These are phyloP conservation scores for Peromyscus polionotus DNA, from an alignment of 2,113 vertebrate species.

Conservation along the genomic window DNA sequence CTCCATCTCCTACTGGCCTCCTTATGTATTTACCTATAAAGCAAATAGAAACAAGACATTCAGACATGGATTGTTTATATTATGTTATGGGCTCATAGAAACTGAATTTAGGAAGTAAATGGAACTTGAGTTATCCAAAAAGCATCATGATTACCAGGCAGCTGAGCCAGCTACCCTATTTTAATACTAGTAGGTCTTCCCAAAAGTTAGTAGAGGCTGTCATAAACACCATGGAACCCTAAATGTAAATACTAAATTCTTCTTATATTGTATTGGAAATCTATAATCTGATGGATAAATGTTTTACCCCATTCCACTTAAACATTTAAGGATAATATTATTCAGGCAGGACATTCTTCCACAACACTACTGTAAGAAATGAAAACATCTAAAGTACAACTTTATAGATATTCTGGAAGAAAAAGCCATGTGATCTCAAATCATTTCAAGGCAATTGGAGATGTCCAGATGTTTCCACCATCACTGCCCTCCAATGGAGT, in stretches of 20 bases:
- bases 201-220: neutral
- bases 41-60: neutral
- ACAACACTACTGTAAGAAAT: neutral
- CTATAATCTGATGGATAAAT: neutral
- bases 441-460: neutral
- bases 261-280: conserved; percentile 39
- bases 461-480: conserved; percentile 17
- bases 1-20: neutral
- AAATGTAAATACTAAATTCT: neutral
- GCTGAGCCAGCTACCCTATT: neutral
- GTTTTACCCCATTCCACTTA: conserved; percentile 5
- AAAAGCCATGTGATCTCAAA: neutral
- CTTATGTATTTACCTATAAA: neutral
- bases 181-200: neutral
- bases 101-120: neutral
- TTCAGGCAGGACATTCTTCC: conserved; percentile 14
- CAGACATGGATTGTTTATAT: neutral
- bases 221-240: neutral
- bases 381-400: neutral
- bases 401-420: neutral
- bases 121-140: neutral
- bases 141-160: neutral
- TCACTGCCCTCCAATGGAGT: neutral
- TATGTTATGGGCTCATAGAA: neutral
- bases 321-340: neutral